A percentile compares a stretch with the other conserved stretches of the same genome.
Evolutionary conservation across 2,113 vertebrate species (phyloP).

Genomic region (Platysteira castanea): DNA sequence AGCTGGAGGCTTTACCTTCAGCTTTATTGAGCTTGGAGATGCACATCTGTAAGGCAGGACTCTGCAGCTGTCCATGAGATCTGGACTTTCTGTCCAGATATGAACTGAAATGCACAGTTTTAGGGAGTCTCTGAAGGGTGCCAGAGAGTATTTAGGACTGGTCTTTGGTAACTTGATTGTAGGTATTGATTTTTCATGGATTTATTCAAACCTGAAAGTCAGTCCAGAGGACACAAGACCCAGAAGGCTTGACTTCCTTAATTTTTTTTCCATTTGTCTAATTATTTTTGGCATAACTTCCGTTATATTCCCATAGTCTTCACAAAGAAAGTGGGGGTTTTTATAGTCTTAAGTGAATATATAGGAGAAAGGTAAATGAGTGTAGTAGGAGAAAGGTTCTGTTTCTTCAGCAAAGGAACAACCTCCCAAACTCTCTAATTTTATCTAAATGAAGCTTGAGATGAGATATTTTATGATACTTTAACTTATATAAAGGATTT

Average conservation of each 20-base stretch:
- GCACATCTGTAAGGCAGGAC: neutral
- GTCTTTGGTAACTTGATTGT: neutral
- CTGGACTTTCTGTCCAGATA: neutral
- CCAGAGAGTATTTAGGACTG: neutral
- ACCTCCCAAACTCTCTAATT: neutral
- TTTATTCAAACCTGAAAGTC: neutral
- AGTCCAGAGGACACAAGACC: neutral
- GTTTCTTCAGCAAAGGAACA: neutral
- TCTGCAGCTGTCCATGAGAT: neutral
- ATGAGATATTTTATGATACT: neutral
- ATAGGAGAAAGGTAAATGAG: neutral
- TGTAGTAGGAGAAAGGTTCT: neutral
- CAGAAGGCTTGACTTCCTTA: neutral
- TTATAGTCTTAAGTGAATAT: neutral
- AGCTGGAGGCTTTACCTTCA: neutral
- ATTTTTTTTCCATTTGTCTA: neutral
- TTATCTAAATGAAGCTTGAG: neutral
- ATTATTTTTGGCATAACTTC: neutral
- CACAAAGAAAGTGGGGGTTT: neutral
- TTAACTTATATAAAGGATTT: neutral
- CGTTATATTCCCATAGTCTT: neutral
- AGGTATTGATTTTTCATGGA: neutral
- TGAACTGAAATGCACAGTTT: neutral
- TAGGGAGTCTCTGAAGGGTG: neutral
- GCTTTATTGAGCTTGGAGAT: neutral